Evolutionary conservation across 2,888 invertebrate species (phyloP), one percentile per base, ranked within the genome.

Genomic region (Drosophila histrio): DNA sequence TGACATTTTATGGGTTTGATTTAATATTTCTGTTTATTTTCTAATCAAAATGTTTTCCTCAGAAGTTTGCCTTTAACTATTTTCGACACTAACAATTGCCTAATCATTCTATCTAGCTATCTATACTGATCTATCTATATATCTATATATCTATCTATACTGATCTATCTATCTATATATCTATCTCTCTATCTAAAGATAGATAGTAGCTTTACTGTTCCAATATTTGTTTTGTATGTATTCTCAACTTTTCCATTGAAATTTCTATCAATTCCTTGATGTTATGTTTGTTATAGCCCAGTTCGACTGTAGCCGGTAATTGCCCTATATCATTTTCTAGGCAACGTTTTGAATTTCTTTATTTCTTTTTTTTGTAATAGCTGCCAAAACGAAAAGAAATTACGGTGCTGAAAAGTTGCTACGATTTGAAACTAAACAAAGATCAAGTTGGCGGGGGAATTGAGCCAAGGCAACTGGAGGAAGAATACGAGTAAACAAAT

Each of bases 351-450:
- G 8, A 21, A 24, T 39, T 3, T 32, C 11, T 19, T 38, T 24
- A 52, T 49, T 38, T 39, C 32, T 11, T 13, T 2, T 17, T 63
- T 66, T 41, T 43, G 47, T 67, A 47, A 67, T 53, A 30, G 26
- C 26, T 32, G 30, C 13, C 19, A 39, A 38, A 50, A 41, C 15
- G 19, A 44, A 63, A 41, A 43, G 19, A 52, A 63, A 59, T 68
- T 39, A 34, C 47, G 5, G 36, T 19, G 60, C 38, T 54, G 69
- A 68, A 68, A 60, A 67, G 67, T 67, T 60, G 52, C 43, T 38
- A 26, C 26, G 49, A 24, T 47, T 52, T 52, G 19, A 60, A 70
- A 32, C 36, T 53, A 63, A 70, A 71, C 58, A 75, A 74, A 22
- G 26, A 32, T 28, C 22, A 30, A 53, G 34, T 50, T 59, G 53